phyloP scores from a whole-genome alignment of 2,113 vertebrate genomes.

The Rhinopithecus roxellana region DNA sequence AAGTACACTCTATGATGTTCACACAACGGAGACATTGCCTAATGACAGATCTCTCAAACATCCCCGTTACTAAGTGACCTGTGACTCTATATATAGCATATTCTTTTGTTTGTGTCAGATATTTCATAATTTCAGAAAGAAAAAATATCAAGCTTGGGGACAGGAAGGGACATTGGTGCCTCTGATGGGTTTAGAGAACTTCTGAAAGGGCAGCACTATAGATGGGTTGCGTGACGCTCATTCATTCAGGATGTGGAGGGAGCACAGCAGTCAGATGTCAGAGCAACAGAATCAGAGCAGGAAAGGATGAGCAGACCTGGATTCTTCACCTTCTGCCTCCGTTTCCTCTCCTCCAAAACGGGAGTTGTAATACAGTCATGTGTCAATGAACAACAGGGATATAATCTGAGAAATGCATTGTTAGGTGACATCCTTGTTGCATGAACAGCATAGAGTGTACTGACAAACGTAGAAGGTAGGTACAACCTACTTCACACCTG shows the following conservation, averaged over 20 bases:
- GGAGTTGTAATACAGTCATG: neutral
- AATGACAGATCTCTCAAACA: neutral
- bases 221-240: neutral
- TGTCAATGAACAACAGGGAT: neutral
- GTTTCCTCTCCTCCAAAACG: no score
- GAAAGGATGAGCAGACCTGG: neutral
- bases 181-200: neutral
- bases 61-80: neutral
- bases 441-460: neutral
- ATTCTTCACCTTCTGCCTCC: neutral
- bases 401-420: neutral
- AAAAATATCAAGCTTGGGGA: neutral
- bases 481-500: neutral
- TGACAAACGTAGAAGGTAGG: neutral
- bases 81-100: neutral
- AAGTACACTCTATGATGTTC: neutral
- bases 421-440: neutral
- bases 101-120: neutral
- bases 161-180: neutral
- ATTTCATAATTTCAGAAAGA: neutral
- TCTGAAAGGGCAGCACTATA: neutral
- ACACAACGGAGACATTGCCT: neutral
- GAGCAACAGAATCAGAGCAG: neutral
- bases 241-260: neutral
- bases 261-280: fast-evolving